Evolutionary conservation across 2,797 vertebrate genomes (phyloP).

Genomic region (Pangasius djambal): DNA sequence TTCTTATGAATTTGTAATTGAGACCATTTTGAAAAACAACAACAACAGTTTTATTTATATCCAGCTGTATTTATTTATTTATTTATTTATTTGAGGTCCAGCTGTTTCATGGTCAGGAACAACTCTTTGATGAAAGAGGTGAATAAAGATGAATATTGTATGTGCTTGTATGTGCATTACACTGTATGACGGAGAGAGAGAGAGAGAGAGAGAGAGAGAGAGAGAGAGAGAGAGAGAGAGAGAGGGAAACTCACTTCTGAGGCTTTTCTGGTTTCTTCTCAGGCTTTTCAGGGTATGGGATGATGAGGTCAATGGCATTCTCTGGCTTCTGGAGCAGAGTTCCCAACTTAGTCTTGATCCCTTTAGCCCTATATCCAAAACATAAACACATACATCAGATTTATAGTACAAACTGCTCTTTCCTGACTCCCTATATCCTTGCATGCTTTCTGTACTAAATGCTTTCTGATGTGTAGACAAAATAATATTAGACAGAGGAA

Average conservation of each 20-base stretch:
- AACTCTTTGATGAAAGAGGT: neutral
- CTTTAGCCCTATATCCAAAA: slow-evolving; percentile 85
- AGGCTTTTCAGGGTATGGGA: slow-evolving; percentile 87
- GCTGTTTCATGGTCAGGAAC: neutral
- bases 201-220: neutral
- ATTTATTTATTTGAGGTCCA: neutral
- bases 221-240: slow-evolving; percentile 48
- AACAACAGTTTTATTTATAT: neutral
- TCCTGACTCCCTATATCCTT: neutral
- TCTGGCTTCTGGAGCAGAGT: slow-evolving; percentile 95
- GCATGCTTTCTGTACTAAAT: neutral
- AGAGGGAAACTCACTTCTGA: slow-evolving; percentile 83
- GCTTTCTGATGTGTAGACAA: neutral
- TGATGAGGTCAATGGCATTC: slow-evolving; percentile 86
- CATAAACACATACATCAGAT: slow-evolving; percentile 20
- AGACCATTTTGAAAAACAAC: neutral
- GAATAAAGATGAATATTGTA: neutral
- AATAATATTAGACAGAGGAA: neutral
- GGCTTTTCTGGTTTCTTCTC: slow-evolving; percentile 91
- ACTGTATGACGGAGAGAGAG: neutral
- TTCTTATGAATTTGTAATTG: neutral
- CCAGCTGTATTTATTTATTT: neutral
- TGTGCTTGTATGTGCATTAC: no score
- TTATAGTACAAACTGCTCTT: neutral
- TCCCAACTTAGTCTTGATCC: slow-evolving; percentile 94